Percentiles rank a stretch among this genome's conserved stretches.
These are phyloP conservation scores for Zeuzera pyrina DNA, from an alignment of 2,888 invertebrate genomes.

Conservation along the genomic window DNA sequence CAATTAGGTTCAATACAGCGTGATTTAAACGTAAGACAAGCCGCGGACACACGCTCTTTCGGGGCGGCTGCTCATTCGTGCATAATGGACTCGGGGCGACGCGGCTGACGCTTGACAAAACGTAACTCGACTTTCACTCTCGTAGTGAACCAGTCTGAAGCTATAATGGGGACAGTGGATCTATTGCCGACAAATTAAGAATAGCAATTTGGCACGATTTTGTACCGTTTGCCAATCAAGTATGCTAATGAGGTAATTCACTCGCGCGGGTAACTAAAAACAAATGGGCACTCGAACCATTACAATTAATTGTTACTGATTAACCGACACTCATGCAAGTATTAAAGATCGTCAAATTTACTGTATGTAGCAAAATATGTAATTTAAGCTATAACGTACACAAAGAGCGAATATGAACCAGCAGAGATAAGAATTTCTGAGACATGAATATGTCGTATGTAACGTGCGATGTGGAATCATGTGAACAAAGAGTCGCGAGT, in stretches of 20 bases:
- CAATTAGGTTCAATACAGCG: conserved; percentile 20
- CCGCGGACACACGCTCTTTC: conserved; percentile 61
- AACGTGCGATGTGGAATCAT: conserved; percentile 31
- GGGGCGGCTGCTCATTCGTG: conserved; percentile 70
- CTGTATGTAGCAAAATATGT: too few relatives aligned
- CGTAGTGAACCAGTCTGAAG: conserved; percentile 43
- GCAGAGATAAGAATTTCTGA: conserved; percentile 35
- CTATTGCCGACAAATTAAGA: too few relatives aligned
- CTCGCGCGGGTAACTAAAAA: too few relatives aligned
- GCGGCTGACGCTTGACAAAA: conserved; percentile 65
- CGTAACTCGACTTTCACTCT: conserved; percentile 67
- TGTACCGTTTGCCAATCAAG: too few relatives aligned
- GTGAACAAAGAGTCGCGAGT: conserved; percentile 41
- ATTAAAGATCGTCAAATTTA: too few relatives aligned
- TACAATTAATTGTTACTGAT: too few relatives aligned
- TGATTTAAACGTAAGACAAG: too few relatives aligned
- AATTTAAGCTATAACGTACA: not conserved
- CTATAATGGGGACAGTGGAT: too few relatives aligned
- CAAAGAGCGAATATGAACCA: conserved; percentile 23
- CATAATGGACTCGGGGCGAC: conserved; percentile 64
- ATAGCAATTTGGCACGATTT: too few relatives aligned
- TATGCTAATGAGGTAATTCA: too few relatives aligned
- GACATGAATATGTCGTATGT: conserved; percentile 33
- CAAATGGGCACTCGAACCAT: too few relatives aligned
- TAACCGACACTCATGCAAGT: too few relatives aligned